Evolutionary conservation across 2,113 vertebrate species (phyloP), one percentile per base, ranked within the genome.

Genomic region (Bambusicola thoracicus): DNA sequence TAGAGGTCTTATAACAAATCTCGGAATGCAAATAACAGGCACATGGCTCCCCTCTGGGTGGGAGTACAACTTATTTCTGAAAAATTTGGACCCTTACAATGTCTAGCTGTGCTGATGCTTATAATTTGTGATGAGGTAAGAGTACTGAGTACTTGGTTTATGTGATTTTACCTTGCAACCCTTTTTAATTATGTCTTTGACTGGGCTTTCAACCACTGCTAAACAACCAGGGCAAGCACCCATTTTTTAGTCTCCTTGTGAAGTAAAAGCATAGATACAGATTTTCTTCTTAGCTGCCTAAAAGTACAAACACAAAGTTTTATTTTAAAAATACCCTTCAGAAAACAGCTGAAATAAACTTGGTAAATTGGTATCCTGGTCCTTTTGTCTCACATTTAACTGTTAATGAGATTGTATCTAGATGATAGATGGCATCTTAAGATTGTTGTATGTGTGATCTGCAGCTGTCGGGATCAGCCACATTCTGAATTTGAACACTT

Each of bases 1-100:
- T 81, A 84, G 87, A 84, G 29, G 43, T 93, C 43, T 97, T 92
- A 89, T 75, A 96, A 79, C 68, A 76, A 92, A 92, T 83, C 80
- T 94, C 95, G 92, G 94, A 96, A 87, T 93, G 78, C 67, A 95
- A 93, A 68, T 87, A 96, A 34, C 61, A 91, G 81, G 46, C 84
- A 83, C 49, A 55, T 36, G 34, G 70, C 32, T 96, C 17, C 25
- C 46, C 81, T 95, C 76, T 85, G 68, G 53, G 68, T 91, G 40
- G 81, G 32, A 34, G 17, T 90, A 82, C 61, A 87, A 29, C 91
- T 91, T 81, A 80, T 73, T 87, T 93, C 72, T 79, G 76, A 90
- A 94, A 93, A 93, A 70, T 32, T 27, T 69, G 76, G 62, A 41
- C 19, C 21, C 16, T 87, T 72, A 20, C 4, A 80, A 24, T 43